phyloP scores from a whole-genome alignment of 2,113 vertebrate genomes.

The Dasypus novemcinctus region DNA sequence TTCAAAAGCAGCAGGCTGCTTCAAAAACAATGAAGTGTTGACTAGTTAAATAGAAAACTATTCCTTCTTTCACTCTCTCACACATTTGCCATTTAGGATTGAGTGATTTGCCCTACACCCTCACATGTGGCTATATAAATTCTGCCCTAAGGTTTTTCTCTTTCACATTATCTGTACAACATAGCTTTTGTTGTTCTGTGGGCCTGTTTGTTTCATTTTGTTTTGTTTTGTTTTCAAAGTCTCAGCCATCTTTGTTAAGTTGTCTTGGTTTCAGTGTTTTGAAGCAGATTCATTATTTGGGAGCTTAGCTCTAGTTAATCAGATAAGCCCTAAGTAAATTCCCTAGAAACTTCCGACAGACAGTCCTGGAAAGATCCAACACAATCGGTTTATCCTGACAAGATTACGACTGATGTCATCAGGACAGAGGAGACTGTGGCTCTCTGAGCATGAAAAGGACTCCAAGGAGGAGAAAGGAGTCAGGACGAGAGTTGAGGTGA shows the following conservation, averaged over 20 bases:
- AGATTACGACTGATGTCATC: slow-evolving; percentile 35
- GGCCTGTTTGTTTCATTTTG: background rate
- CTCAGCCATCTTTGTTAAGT: slow-evolving; percentile 50
- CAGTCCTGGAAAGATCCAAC: slow-evolving; percentile 47
- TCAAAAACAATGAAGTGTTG: background rate
- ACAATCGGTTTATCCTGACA: slow-evolving; percentile 46
- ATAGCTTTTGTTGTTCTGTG: slow-evolving; percentile 15
- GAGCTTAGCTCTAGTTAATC: slow-evolving; percentile 48
- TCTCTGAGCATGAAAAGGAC: background rate
- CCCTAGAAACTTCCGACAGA: slow-evolving; percentile 38
- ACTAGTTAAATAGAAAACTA: background rate
- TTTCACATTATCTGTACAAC: background rate
- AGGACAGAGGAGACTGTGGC: background rate
- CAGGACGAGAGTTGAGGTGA: background rate
- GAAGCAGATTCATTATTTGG: slow-evolving; percentile 51
- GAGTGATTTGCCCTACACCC: background rate
- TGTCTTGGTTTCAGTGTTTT: slow-evolving; percentile 49
- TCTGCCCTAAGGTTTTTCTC: background rate
- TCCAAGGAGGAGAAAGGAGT: background rate
- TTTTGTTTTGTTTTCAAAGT: background rate
- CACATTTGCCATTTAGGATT: background rate
- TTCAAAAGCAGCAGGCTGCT: background rate
- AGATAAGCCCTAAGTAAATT: slow-evolving; percentile 64
- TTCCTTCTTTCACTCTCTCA: background rate
- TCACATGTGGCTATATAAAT: background rate